A percentile compares a stretch with the other conserved stretches of the same genome.
These are phyloP conservation scores for Dasyprocta punctata DNA, from an alignment of 2,113 vertebrate genomes.

Conservation along the genomic window DNA sequence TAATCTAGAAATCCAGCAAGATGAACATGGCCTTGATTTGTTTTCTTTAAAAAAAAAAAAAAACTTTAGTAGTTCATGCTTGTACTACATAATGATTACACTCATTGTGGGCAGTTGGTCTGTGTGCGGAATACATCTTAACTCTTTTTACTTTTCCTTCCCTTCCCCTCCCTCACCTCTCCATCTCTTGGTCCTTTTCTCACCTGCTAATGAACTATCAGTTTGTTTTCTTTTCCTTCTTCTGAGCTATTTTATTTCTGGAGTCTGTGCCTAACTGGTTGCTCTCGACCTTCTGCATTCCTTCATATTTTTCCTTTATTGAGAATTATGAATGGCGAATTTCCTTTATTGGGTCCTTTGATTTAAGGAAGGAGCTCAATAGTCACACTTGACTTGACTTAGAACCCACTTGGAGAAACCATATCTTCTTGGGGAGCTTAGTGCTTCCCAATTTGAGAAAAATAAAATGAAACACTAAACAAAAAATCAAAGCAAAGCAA, in stretches of 20 bases:
- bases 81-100: neutral
- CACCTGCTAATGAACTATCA: neutral
- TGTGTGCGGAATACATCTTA: neutral
- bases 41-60: neutral
- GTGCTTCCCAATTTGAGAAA: neutral
- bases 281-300: neutral
- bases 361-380: constrained; percentile 24
- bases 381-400: constrained; percentile 28
- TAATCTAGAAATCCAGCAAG: neutral
- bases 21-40: neutral
- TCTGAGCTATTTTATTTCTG: neutral
- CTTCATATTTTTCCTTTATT: neutral
- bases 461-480: neutral
- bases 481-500: neutral
- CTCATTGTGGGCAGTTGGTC: neutral
- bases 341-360: neutral
- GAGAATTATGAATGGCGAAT: no score
- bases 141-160: neutral
- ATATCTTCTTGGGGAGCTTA: neutral
- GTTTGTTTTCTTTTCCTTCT: neutral
- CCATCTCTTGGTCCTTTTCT: neutral
- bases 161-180: neutral
- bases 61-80: neutral
- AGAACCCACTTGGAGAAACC: neutral
- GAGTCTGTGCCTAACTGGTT: neutral